Evolutionary conservation across 2,888 invertebrate species (phyloP).

Genomic region (Sarcophaga carnaria): DNA sequence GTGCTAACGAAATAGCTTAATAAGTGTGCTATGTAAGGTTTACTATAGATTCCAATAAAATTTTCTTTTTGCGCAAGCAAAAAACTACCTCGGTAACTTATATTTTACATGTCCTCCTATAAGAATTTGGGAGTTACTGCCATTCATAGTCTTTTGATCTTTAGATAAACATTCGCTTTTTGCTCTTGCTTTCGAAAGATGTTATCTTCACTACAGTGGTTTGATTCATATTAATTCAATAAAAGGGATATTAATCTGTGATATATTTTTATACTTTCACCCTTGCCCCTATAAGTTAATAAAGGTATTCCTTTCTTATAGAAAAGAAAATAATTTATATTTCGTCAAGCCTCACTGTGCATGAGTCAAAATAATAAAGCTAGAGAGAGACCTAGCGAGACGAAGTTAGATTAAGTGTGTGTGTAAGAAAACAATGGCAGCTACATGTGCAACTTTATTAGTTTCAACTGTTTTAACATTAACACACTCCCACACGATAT

Average conservation of each 20-base stretch:
- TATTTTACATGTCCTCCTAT: no score
- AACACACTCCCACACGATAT: not conserved
- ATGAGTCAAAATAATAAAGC: not conserved
- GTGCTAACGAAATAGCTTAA: not conserved
- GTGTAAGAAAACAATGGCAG: no score
- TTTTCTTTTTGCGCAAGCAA: no score
- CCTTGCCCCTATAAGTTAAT: not conserved
- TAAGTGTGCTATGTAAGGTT: not conserved
- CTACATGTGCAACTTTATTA: not conserved
- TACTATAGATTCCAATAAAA: no score
- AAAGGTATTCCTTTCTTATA: not conserved
- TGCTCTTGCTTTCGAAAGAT: no score
- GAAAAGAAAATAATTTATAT: no score
- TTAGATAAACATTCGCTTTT: no score
- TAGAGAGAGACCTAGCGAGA: no score
- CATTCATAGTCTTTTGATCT: no score
- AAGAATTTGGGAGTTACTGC: no score
- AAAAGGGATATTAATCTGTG: not conserved
- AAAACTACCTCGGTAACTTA: no score
- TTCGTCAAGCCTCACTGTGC: not conserved
- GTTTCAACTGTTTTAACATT: constrained; percentile 11
- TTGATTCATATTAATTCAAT: not conserved
- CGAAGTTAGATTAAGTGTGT: no score
- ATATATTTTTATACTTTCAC: not conserved
- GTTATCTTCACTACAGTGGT: not conserved